Evolutionary conservation across 2,888 invertebrate species (phyloP).

Genomic region (Drosophila neotestacea): DNA sequence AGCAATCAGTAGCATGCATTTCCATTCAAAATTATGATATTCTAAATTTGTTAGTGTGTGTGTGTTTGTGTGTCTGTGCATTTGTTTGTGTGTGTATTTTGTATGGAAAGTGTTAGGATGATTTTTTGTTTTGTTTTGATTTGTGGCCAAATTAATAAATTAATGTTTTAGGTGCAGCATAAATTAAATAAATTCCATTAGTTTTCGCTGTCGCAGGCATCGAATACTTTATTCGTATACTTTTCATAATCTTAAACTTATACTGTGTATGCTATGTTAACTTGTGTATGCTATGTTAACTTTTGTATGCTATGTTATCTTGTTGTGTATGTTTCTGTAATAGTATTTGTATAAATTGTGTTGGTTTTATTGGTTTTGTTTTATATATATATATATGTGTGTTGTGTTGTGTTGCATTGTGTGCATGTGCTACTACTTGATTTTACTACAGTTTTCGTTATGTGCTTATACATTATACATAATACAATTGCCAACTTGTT

Average conservation of each 20-base stretch:
- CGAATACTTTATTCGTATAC: slow-evolving; percentile 34
- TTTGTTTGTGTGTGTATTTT: background rate
- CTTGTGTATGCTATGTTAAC: slow-evolving; percentile 12
- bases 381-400: background rate
- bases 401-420: background rate
- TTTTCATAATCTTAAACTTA: slow-evolving; percentile 22
- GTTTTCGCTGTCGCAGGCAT: slow-evolving; percentile 32
- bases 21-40: background rate
- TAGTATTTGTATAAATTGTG: background rate
- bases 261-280: slow-evolving; percentile 23
- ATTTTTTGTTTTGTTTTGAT: too few relatives aligned
- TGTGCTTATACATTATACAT: slow-evolving; percentile 14
- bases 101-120: too few relatives aligned
- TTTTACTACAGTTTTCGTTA: slow-evolving; percentile 5
- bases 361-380: background rate
- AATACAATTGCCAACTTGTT: slow-evolving; percentile 9
- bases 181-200: slow-evolving; percentile 32
- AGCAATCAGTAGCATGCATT: slow-evolving; percentile 16
- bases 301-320: slow-evolving; percentile 10
- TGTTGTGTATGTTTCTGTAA: slow-evolving; percentile 9
- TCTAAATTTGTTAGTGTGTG: slow-evolving; percentile 4
- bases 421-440: slow-evolving; percentile 9
- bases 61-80: background rate
- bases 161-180: slow-evolving; percentile 2
- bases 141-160: slow-evolving; percentile 18